Base-by-base conservation (phyloP, 2,888 invertebrate genomes). In the Eristalis tenax region DNA sequence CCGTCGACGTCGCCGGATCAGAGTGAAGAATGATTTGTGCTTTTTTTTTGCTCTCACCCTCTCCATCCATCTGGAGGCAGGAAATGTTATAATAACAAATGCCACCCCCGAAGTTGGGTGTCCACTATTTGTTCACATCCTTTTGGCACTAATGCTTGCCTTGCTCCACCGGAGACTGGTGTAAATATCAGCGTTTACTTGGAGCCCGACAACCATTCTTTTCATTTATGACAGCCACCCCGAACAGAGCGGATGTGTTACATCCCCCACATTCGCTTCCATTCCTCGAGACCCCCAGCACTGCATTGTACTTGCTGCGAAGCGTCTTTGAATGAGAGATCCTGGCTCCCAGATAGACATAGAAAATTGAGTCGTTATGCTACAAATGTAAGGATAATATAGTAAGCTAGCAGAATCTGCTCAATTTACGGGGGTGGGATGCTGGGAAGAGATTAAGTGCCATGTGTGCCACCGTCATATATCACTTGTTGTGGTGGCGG, bases 311-410 rank as follows among this genome's bases (percentile, higher is more conserved):
- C 32, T 59, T 40, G 69, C 69, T 74, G 26, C 15, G 59, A 75
- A 70, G 70, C 69, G 57, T 79, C 86, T 86, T 86, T 79, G 77
- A 78, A 77, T 82, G 64, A 59, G 69, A 73, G 85, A 81, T 81
- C 32, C 56, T 50, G 56, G 59, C 70, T 22, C 32, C 74, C 65
- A 83, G 78, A 83, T 86, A 86, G 83, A 75, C 78, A 74, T 66
- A 83, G 75, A 86, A 86, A 86, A 86, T 86, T 86, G 86, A 86
- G 83, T 86, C 86, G 83, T 86, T 86, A 86, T 83, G 86, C 83
- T 83, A 74, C 79, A 86, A 86, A 86, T 86, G 75, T 78, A 83
- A 75, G 79, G 83, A 86, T 86, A 86, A 86, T 86, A 75, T 78
- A 87, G 83, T 87, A 79, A 83, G 75, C 87, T 64, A 83, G 83